phyloP scores from a whole-genome alignment of 2,888 invertebrate species.

The Agrypnus murinus region DNA sequence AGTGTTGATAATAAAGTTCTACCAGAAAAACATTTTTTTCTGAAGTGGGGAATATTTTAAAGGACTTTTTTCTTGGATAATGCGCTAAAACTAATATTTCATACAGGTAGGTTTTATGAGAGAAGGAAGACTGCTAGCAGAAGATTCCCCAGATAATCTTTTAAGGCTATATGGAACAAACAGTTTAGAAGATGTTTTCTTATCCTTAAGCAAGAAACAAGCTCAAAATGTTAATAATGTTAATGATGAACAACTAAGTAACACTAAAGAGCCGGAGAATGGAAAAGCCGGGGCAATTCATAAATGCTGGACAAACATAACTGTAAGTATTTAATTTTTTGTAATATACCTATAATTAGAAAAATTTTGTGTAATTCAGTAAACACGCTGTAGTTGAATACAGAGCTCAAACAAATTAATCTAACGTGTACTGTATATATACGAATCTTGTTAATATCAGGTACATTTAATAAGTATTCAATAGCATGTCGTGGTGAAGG shows the following conservation, averaged over 20 bases:
- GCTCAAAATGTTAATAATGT: slow-evolving; percentile 63
- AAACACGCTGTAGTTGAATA: too few relatives aligned
- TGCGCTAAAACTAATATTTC: slow-evolving; percentile 32
- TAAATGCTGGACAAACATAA: background rate
- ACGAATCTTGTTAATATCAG: too few relatives aligned
- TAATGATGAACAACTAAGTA: too few relatives aligned
- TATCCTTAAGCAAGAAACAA: slow-evolving; percentile 82
- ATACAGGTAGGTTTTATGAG: slow-evolving; percentile 91
- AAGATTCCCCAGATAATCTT: slow-evolving; percentile 85
- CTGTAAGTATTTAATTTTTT: background rate
- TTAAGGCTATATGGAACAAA: slow-evolving; percentile 80
- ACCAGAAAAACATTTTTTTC: too few relatives aligned
- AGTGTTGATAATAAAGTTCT: too few relatives aligned
- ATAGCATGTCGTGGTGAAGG: too few relatives aligned
- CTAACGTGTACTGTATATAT: too few relatives aligned
- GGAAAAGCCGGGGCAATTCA: background rate
- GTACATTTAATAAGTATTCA: too few relatives aligned
- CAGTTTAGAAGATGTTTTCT: slow-evolving; percentile 91
- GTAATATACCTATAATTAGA: background rate
- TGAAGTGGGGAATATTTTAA: too few relatives aligned
- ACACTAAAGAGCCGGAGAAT: background rate
- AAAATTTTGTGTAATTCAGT: background rate
- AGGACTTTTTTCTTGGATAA: too few relatives aligned
- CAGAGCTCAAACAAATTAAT: too few relatives aligned
- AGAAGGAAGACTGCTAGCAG: slow-evolving; percentile 88